Evolutionary conservation across 2,113 vertebrate genomes (phyloP).

Genomic region (Grammomys surdaster): DNA sequence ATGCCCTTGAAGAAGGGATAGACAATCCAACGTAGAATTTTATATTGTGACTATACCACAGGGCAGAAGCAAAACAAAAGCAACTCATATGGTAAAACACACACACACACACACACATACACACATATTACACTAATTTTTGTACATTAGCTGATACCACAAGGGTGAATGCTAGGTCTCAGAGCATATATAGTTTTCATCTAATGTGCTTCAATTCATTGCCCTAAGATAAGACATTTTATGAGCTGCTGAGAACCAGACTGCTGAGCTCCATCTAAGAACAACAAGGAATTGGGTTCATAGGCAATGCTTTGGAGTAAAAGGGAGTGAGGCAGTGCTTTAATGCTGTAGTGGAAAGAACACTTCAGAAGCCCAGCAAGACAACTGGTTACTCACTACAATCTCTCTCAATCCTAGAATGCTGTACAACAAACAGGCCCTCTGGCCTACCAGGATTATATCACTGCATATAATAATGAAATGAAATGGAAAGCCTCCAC

Average conservation of each 20-base stretch:
- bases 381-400: not conserved
- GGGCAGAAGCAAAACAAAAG: constrained; percentile 51
- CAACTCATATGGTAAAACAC: not conserved
- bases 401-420: constrained; percentile 18
- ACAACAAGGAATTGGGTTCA: constrained; percentile 25
- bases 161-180: constrained; percentile 41
- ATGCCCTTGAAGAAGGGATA: not conserved
- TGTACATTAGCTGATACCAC: constrained; percentile 35
- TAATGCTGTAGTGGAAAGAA: constrained; percentile 55
- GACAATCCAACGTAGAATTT: constrained; percentile 1
- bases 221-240: constrained; percentile 50
- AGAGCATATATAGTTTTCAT: constrained; percentile 45
- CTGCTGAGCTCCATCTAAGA: constrained; percentile 56
- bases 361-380: constrained; percentile 36
- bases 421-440: constrained; percentile 18
- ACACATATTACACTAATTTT: not conserved
- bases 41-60: not conserved
- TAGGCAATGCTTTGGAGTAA: constrained; percentile 29
- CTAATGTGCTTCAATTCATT: constrained; percentile 42
- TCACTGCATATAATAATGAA: constrained; percentile 53
- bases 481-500: constrained; percentile 82
- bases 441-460: constrained; percentile 4
- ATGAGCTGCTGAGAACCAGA: constrained; percentile 4
- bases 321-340: constrained; percentile 5
- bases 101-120: constrained; percentile 13